A percentile compares a stretch with the other conserved stretches of the same genome.
These are phyloP conservation scores for Drosophila rhopaloa DNA, from an alignment of 1,140 invertebrate genomes.

Conservation along the genomic window DNA sequence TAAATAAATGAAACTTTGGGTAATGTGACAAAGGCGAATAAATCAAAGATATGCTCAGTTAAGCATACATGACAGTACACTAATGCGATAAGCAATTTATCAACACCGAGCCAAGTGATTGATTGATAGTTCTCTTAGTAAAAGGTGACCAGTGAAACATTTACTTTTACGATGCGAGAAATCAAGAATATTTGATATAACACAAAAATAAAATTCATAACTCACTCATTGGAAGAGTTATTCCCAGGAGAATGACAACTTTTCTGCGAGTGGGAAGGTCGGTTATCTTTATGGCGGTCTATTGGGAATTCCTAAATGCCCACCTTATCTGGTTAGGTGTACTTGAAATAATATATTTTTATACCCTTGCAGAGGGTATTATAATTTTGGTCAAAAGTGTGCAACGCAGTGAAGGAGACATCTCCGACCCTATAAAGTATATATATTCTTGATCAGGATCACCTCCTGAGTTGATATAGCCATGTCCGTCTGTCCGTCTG, in stretches of 20 bases:
- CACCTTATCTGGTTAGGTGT: slow-evolving; percentile 15
- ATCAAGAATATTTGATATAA: slow-evolving; percentile 1
- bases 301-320: slow-evolving; percentile 28
- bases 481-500: too few relatives aligned
- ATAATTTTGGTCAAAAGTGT: too few relatives aligned
- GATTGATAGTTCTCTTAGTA: slow-evolving; percentile 8
- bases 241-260: slow-evolving; percentile 17
- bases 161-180: background rate
- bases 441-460: too few relatives aligned
- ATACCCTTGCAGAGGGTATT: too few relatives aligned
- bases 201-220: slow-evolving; percentile 9
- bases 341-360: slow-evolving; percentile 20
- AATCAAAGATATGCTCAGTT: slow-evolving; percentile 10
- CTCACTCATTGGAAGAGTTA: slow-evolving; percentile 1
- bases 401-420: too few relatives aligned
- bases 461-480: too few relatives aligned
- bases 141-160: background rate
- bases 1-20: slow-evolving; percentile 1
- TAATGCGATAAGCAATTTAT: slow-evolving; percentile 27
- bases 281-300: slow-evolving; percentile 39
- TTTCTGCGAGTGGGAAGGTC: background rate
- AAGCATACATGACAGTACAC: slow-evolving; percentile 18
- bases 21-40: background rate
- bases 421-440: too few relatives aligned
- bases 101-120: slow-evolving; percentile 9